phyloP scores from a whole-genome alignment of 1,140 invertebrate species.

The Sarcophaga peregrina region DNA sequence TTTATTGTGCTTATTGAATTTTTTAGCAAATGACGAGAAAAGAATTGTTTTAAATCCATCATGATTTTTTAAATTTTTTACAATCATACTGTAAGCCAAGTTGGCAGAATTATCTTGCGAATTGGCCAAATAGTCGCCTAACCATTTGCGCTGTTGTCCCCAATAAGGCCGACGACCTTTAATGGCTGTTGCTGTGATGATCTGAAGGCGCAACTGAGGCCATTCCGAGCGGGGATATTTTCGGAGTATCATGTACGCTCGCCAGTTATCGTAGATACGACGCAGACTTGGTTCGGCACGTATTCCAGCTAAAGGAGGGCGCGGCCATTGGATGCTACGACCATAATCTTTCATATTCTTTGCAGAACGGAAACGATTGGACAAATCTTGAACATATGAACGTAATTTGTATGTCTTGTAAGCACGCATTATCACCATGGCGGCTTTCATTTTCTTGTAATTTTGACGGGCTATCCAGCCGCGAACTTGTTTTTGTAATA shows the following conservation, averaged over 20 bases:
- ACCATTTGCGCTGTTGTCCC: slow-evolving; percentile 88
- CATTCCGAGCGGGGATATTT: slow-evolving; percentile 85
- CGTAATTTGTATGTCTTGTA: slow-evolving; percentile 89
- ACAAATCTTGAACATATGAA: slow-evolving; percentile 79
- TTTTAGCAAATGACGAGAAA: slow-evolving; percentile 74
- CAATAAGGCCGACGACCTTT: slow-evolving; percentile 80
- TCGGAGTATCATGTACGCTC: slow-evolving; percentile 86
- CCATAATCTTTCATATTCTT: slow-evolving; percentile 78
- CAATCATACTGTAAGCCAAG: slow-evolving; percentile 76
- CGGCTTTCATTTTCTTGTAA: slow-evolving; percentile 88
- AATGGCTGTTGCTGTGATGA: slow-evolving; percentile 83
- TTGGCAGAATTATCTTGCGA: slow-evolving; percentile 82
- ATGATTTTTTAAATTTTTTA: slow-evolving; percentile 77
- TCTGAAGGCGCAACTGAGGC: slow-evolving; percentile 84
- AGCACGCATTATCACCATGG: slow-evolving; percentile 81
- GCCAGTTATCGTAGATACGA: slow-evolving; percentile 78
- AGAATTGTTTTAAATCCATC: slow-evolving; percentile 76
- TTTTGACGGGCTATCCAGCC: slow-evolving; percentile 82
- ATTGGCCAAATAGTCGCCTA: slow-evolving; percentile 89
- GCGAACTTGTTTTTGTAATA: slow-evolving; percentile 94
- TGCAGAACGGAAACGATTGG: slow-evolving; percentile 72
- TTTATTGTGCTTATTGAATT: slow-evolving; percentile 84
- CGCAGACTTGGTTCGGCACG: slow-evolving; percentile 68
- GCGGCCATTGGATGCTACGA: slow-evolving; percentile 84
- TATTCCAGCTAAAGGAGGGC: slow-evolving; percentile 75